Evolutionary conservation across 2,888 invertebrate species (phyloP), one percentile per base, ranked within the genome.

Genomic region (Conchocele bisecta): DNA sequence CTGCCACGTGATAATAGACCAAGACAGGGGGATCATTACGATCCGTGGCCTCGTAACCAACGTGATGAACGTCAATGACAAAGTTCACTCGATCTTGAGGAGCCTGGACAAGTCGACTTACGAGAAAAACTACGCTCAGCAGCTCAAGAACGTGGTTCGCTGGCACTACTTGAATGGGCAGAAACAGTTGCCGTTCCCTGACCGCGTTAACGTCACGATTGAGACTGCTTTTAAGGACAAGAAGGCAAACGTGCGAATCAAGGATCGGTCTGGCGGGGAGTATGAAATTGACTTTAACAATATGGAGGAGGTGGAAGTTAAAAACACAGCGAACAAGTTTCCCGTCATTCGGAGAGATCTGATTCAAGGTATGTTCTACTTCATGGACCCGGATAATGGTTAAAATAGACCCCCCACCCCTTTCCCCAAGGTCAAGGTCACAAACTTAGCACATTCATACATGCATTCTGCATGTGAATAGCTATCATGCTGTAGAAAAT

Each of bases 271-370:
- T 29, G 74, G 71, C 6, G 67, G 51, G 1, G 71, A 74, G 26
- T 82, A 74, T 53, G 69, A 57, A 33, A 71, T 82, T 6, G 75
- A 75, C 50, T 75, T 82, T 17, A 42, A 53, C 9, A 70, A 64
- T 9, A 75, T 77, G 77, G 61, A 60, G 17, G 81, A 82, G 29
- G 71, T 54, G 42, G 75, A 73, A 15, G 58, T 60, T 2, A 58
- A 50, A 48, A 31, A 68, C 28, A 57, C 73, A 5, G 42, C 33
- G 17, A 63, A 53, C 13, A 58, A 59, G 28, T 69, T 67, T 20
- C 44, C 64, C 31, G 75, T 82, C 1, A 54, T 77, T 9, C 59
- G 81, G 20, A 65, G 75, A 50, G 75, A 79, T 31, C 61, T 69
- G 9, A 20, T 75, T 20, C 56, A 56, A 37, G 77, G 77, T 75